Evolutionary conservation across 2,113 vertebrate species (phyloP).

Genomic region (Lota lota): DNA sequence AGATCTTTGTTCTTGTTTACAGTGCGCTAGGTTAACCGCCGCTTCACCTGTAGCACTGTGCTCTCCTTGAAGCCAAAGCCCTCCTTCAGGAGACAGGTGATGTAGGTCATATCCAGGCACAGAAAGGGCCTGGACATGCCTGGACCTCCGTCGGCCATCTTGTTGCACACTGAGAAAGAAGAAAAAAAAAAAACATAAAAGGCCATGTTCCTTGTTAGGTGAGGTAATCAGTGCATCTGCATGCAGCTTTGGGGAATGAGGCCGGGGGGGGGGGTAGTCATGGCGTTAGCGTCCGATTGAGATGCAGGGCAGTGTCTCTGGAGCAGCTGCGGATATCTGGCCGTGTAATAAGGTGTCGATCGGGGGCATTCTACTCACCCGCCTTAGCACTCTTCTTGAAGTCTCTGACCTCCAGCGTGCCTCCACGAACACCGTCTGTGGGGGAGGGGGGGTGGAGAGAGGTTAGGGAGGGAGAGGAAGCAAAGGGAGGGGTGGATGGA

Average conservation of each 20-base stretch:
- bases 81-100: constrained; percentile 88
- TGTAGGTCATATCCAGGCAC: constrained; percentile 95
- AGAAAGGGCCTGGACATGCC: constrained; percentile 77
- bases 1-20: too few relatives aligned
- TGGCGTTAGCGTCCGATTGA: constrained; percentile 18
- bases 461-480: too few relatives aligned
- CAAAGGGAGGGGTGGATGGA: background rate
- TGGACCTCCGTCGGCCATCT: constrained; percentile 72
- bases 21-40: too few relatives aligned
- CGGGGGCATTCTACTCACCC: constrained; percentile 72
- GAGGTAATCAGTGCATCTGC: constrained; percentile 31
- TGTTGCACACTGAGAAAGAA: constrained; percentile 81
- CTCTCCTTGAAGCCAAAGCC: constrained; percentile 89
- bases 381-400: constrained; percentile 89
- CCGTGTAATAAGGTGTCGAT: constrained; percentile 11
- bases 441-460: constrained; percentile 2
- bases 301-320: constrained; percentile 31
- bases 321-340: constrained; percentile 27
- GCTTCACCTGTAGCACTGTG: constrained; percentile 81
- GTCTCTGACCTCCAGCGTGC: constrained; percentile 84
- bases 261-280: constrained; percentile 15
- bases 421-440: constrained; percentile 83
- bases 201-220: constrained; percentile 5
- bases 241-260: constrained; percentile 26
- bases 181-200: constrained; percentile 13